Evolutionary conservation across 2,797 vertebrate genomes (phyloP).

Genomic region (Galagoides demidoff): DNA sequence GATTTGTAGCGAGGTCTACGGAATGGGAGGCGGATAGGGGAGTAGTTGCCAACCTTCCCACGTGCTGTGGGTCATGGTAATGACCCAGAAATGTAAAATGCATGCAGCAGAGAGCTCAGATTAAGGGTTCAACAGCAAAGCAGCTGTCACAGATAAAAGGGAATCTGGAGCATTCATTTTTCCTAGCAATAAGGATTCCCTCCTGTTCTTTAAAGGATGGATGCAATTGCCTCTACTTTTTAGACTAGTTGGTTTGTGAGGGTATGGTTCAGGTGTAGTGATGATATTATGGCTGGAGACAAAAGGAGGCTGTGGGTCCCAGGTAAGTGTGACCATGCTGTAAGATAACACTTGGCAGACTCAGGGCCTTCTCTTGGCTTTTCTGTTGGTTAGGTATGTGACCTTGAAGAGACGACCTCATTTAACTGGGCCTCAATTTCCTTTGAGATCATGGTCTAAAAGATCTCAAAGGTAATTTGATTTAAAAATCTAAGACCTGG

Average conservation of each 20-base stretch:
- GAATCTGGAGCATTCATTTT: background rate
- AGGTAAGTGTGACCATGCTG: background rate
- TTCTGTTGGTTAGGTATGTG: background rate
- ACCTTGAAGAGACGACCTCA: background rate
- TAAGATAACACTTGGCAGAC: background rate
- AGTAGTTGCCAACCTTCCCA: background rate
- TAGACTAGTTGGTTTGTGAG: background rate
- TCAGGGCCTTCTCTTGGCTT: background rate
- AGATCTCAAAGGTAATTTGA: constrained; percentile 25
- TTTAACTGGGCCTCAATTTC: background rate
- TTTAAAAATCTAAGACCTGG: background rate
- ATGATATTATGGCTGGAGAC: background rate
- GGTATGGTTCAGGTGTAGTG: background rate
- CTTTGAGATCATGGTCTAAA: background rate
- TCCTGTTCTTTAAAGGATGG: background rate
- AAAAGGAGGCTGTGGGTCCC: background rate
- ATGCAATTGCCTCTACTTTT: background rate
- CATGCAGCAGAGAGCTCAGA: background rate
- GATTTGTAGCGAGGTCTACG: background rate
- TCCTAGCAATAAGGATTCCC: background rate
- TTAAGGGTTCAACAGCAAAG: background rate
- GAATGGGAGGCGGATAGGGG: background rate
- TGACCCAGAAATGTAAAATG: background rate
- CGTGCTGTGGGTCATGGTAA: too few relatives aligned
- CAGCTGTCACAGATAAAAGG: background rate